Evolutionary conservation across 1,140 invertebrate species (phyloP).

Genomic region (Thaumatotibia leucotreta): DNA sequence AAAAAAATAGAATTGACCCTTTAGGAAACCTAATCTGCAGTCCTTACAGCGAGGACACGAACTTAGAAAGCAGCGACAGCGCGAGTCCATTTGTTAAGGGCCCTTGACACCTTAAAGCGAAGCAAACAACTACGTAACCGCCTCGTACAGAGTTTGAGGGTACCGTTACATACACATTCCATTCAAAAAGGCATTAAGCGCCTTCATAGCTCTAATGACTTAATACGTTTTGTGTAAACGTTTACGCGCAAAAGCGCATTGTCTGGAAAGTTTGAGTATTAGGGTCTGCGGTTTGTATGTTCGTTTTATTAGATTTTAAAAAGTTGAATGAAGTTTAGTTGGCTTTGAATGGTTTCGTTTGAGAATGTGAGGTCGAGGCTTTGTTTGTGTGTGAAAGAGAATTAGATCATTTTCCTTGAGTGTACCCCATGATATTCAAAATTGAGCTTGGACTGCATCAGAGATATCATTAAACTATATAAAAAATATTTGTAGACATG

Average conservation of each 20-base stretch:
- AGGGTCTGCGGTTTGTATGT: neutral
- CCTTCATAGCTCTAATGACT: neutral
- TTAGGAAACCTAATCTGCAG: neutral
- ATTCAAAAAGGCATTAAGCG: neutral
- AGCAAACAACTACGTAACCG: constrained; percentile 9
- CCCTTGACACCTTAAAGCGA: constrained; percentile 26
- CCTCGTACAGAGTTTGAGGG: neutral
- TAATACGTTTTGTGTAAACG: neutral
- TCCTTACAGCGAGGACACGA: neutral
- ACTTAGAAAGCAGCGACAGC: neutral
- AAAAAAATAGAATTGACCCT: too few species aligned
- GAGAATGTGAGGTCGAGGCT: neutral
- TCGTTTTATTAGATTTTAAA: neutral
- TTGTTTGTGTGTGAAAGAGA: neutral
- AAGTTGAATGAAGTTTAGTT: neutral
- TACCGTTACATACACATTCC: neutral
- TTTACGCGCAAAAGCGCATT: neutral
- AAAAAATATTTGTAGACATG: too few species aligned
- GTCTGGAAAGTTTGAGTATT: neutral
- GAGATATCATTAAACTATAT: too few species aligned
- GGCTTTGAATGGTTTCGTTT: neutral
- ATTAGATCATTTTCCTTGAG: too few species aligned
- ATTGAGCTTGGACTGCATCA: too few species aligned
- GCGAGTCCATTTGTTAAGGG: constrained; percentile 28
- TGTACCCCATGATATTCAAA: too few species aligned